Evolutionary conservation across 2,113 vertebrate species (phyloP), one percentile per base, ranked within the genome.

Genomic region (Pica pica): DNA sequence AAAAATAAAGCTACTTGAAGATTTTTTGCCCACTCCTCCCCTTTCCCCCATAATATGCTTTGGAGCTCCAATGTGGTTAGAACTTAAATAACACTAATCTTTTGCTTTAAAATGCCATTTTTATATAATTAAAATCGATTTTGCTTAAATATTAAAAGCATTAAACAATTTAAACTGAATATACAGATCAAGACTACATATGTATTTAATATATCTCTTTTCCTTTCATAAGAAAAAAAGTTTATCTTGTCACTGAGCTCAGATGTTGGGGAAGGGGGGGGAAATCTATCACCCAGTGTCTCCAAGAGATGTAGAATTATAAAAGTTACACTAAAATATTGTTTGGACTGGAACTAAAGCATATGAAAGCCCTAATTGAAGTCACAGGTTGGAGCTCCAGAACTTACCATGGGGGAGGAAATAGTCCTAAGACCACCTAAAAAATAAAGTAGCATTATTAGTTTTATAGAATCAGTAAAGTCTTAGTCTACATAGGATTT

Each of bases 351-450:
- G 90, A 97, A 96, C 77, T 86, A 96, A 96, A 96, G 85, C 92
- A 97, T 93, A 96, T 92, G 83, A 91, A 83, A 82, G 23, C 50
- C 96, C 97, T 97, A 94, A 92, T 31, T 96, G 79, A 97, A 97
- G 83, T 96, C 96, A 98, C 93, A 97, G 96, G 89, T 96, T 98
- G 97, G 96, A 98, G 96, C 96, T 97, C 96, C 96, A 98, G 93
- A 98, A 98, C 95, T 97, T 97, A 97, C 96, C 96, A 97, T 88
- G 95, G 94, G 96, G 96, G 94, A 98, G 93, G 93, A 97, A 97
- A 97, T 94, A 97, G 84, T 97, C 97, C 89, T 97, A 97, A 97
- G 94, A 92, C 87, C 96, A 96, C 91, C 88, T 97, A 97, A 96
- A 97, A 96, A 89, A 97, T 95, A 97, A 97, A 97, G 95, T 92